Conservation (phyloP, 2,797 vertebrate genomes). For the Sus cebifrons region DNA sequence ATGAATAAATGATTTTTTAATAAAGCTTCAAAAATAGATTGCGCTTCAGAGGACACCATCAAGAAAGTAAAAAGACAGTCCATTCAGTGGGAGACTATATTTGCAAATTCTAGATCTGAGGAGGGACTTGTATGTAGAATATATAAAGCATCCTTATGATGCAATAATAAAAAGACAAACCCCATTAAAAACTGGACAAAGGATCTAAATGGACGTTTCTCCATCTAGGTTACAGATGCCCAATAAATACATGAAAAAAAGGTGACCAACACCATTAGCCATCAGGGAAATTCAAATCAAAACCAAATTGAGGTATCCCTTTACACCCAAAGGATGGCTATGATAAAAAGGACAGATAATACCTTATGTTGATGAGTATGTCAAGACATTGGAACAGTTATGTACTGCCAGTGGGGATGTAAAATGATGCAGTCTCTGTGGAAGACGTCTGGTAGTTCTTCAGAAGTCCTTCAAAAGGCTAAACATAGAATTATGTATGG, state of each 20-base stretch:
- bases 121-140: constrained; percentile 41
- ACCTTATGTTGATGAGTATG: background rate
- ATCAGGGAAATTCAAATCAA: constrained; percentile 43
- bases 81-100: background rate
- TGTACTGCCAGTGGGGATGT: background rate
- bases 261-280: background rate
- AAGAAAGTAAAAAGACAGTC: constrained; percentile 47
- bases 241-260: constrained; percentile 53
- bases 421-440: background rate
- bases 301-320: background rate
- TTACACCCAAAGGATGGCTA: background rate
- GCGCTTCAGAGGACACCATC: constrained; percentile 31
- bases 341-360: constrained; percentile 52
- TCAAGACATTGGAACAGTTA: constrained; percentile 1
- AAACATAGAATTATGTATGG: constrained; percentile 27
- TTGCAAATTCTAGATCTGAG: background rate
- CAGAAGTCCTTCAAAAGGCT: background rate
- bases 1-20: constrained; percentile 50
- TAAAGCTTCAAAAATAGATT: constrained; percentile 54
- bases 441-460: constrained; percentile 5
- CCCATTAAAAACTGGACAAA: constrained; percentile 22
- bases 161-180: constrained; percentile 40
- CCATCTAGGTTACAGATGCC: background rate
- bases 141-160: background rate
- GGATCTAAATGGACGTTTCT: constrained; percentile 37